phyloP scores from a whole-genome alignment of 2,888 invertebrate genomes.

The Diadegma fenestrale region DNA sequence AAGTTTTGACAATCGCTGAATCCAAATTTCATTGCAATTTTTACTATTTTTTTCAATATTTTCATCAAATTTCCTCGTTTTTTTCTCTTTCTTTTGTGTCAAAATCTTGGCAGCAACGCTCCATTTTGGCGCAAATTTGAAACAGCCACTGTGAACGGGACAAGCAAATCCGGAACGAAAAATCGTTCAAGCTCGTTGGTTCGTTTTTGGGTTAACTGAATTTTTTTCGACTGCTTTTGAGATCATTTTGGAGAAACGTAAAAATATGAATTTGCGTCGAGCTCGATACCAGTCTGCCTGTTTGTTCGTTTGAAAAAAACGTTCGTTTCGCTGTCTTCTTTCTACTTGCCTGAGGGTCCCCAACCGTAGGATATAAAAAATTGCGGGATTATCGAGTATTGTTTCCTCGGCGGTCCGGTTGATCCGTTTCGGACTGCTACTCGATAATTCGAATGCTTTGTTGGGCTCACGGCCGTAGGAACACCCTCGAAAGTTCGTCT shows the following conservation, averaged over 20 bases:
- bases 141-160: too few relatives aligned
- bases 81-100: too few relatives aligned
- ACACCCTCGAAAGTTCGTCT: constrained; percentile 52
- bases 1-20: too few relatives aligned
- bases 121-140: too few relatives aligned
- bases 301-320: neutral
- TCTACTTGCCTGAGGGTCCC: constrained; percentile 85
- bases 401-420: constrained; percentile 76
- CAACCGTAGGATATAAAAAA: constrained; percentile 86
- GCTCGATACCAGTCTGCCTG: constrained; percentile 3
- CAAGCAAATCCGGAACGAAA: too few relatives aligned
- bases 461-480: constrained; percentile 37
- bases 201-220: constrained; percentile 20
- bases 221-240: constrained; percentile 49
- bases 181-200: neutral
- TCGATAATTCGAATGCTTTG: constrained; percentile 73
- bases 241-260: constrained; percentile 55
- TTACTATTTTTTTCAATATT: too few relatives aligned
- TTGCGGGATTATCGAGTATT: constrained; percentile 85
- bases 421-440: constrained; percentile 75
- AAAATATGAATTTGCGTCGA: constrained; percentile 21
- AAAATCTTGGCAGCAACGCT: too few relatives aligned
- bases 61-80: too few relatives aligned
- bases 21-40: too few relatives aligned
- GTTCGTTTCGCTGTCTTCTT: constrained; percentile 3